Evolutionary conservation across 2,113 vertebrate species (phyloP).

Genomic region (Ammodramus savannarum): DNA sequence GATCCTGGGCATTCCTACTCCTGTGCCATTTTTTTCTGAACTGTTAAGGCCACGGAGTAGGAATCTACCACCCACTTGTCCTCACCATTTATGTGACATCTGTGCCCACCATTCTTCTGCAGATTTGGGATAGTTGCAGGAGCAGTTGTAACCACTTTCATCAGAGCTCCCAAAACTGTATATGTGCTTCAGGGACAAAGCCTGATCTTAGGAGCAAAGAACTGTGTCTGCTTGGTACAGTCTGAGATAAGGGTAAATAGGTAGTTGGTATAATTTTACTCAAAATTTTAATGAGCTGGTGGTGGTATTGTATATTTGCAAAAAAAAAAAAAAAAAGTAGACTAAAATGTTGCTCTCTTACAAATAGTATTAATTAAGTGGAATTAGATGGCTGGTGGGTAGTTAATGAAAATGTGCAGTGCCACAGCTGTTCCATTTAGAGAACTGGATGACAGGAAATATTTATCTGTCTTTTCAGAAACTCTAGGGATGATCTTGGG

Average conservation of each 20-base stretch:
- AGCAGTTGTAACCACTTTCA: background rate
- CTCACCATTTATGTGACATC: background rate
- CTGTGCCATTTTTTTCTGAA: background rate
- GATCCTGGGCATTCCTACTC: background rate
- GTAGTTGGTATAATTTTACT: background rate
- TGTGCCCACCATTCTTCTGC: background rate
- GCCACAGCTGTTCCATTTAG: background rate
- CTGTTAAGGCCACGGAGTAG: background rate
- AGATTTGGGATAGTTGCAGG: background rate
- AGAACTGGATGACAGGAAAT: background rate
- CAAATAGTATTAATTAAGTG: background rate
- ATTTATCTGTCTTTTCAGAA: constrained; percentile 6
- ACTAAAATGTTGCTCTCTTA: background rate
- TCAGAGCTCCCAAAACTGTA: background rate
- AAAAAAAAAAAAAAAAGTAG: background rate
- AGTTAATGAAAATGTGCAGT: background rate
- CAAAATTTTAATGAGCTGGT: background rate
- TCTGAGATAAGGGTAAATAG: background rate
- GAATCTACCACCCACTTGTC: background rate
- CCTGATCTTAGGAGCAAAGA: background rate
- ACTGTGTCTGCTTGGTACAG: background rate
- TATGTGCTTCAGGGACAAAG: background rate
- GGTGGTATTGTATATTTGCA: background rate
- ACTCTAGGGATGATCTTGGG: background rate
- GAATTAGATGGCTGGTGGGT: background rate